Conservation (phyloP, 2,888 invertebrate species). For the Atherix ibis region DNA sequence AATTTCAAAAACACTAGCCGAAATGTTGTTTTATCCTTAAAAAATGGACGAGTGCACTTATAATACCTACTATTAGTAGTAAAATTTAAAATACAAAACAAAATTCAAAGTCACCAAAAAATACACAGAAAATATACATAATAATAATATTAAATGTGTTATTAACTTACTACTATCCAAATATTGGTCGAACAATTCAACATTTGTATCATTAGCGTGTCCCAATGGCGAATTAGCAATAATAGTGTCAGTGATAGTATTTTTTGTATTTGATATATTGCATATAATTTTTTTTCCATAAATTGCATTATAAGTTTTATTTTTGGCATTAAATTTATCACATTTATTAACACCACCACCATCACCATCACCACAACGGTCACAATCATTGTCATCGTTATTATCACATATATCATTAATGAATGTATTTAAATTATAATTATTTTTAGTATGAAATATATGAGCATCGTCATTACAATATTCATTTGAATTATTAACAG, state of each 20-base stretch:
- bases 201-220: constrained; percentile 12
- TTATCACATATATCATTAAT: background rate
- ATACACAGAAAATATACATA: too few species aligned
- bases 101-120: too few species aligned
- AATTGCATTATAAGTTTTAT: constrained; percentile 4
- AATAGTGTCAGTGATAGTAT: constrained; percentile 5
- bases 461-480: background rate
- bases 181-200: constrained; percentile 20
- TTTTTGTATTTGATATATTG: too few species aligned
- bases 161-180: constrained; percentile 29
- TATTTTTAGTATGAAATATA: background rate
- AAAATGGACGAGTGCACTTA: too few species aligned
- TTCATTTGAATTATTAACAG: background rate
- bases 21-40: too few species aligned
- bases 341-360: background rate
- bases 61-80: too few species aligned
- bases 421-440: too few species aligned
- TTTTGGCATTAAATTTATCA: constrained; percentile 1
- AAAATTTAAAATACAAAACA: too few species aligned
- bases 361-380: background rate
- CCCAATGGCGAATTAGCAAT: constrained; percentile 7
- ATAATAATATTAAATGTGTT: too few species aligned
- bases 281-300: too few species aligned
- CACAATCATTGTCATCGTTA: background rate
- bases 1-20: too few species aligned